phyloP scores from a whole-genome alignment of 1,140 invertebrate genomes.

The Solenopsis fugax region DNA sequence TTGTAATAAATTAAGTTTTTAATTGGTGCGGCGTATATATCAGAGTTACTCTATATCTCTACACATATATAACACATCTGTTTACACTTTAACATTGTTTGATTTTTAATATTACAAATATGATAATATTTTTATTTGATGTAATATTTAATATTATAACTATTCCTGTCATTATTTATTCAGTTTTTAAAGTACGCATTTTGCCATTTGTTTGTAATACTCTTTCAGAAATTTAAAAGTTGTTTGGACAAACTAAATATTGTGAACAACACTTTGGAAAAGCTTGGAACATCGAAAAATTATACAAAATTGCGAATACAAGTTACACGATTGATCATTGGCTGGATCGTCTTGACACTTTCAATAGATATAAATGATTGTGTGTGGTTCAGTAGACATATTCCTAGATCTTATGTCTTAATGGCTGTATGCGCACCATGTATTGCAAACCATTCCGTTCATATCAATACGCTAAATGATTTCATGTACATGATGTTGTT shows the following conservation, averaged over 20 bases:
- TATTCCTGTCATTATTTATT: neutral
- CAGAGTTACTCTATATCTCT: too few relatives aligned
- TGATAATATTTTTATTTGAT: conserved; percentile 1
- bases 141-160: neutral
- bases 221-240: conserved; percentile 22
- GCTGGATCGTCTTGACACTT: neutral
- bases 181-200: neutral
- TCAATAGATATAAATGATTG: neutral
- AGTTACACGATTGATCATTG: conserved; percentile 1
- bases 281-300: conserved; percentile 14
- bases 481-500: neutral
- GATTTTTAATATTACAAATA: neutral
- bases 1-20: too few relatives aligned
- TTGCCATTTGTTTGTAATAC: neutral
- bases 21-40: too few relatives aligned
- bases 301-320: conserved; percentile 11
- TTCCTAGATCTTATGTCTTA: neutral
- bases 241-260: conserved; percentile 27
- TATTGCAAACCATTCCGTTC: neutral
- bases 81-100: neutral
- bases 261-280: conserved; percentile 30
- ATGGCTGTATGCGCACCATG: neutral
- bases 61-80: neutral
- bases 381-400: neutral
- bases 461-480: neutral